A percentile compares a stretch with the other conserved stretches of the same genome.
These are phyloP conservation scores for Atherix ibis DNA, from an alignment of 2,888 invertebrate genomes.

Conservation along the genomic window DNA sequence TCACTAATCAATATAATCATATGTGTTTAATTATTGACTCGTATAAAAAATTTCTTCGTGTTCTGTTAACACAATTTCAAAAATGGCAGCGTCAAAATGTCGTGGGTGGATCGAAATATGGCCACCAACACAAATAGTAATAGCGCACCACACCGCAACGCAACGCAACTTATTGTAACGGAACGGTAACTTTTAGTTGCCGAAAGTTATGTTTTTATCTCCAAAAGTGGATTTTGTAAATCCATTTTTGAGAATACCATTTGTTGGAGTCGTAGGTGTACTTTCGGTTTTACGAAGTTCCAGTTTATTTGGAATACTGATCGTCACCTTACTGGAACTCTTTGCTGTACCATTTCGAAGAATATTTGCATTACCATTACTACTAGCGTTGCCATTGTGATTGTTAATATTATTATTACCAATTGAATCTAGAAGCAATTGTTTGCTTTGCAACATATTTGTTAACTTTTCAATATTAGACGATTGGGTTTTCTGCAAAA, in stretches of 20 bases:
- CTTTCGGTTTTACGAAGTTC: constrained; percentile 21
- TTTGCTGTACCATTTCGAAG: constrained; percentile 8
- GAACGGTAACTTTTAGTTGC: too few relatives aligned
- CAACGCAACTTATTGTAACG: too few relatives aligned
- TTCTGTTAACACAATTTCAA: too few relatives aligned
- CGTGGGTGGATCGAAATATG: too few relatives aligned
- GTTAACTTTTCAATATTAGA: constrained; percentile 17
- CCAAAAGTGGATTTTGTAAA: constrained; percentile 14
- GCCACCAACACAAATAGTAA: too few relatives aligned
- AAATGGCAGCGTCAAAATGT: too few relatives aligned
- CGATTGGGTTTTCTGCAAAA: constrained; percentile 14
- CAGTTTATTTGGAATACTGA: constrained; percentile 13
- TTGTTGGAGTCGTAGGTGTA: constrained; percentile 18
- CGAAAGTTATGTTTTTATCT: constrained; percentile 29
- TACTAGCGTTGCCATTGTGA: constrained; percentile 2
- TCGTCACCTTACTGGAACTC: constrained; percentile 13
- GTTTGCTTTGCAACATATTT: constrained; percentile 14
- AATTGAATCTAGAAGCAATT: constrained; percentile 1
- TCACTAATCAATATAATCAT: too few relatives aligned
- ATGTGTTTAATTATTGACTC: too few relatives aligned
- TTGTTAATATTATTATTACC: constrained; percentile 2
- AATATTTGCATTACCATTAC: constrained; percentile 3
- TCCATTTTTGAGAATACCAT: constrained; percentile 38
- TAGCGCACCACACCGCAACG: too few relatives aligned
- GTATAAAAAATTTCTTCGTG: too few relatives aligned